phyloP scores from a whole-genome alignment of 1,140 invertebrate genomes.

The Dufourea novaeangliae region DNA sequence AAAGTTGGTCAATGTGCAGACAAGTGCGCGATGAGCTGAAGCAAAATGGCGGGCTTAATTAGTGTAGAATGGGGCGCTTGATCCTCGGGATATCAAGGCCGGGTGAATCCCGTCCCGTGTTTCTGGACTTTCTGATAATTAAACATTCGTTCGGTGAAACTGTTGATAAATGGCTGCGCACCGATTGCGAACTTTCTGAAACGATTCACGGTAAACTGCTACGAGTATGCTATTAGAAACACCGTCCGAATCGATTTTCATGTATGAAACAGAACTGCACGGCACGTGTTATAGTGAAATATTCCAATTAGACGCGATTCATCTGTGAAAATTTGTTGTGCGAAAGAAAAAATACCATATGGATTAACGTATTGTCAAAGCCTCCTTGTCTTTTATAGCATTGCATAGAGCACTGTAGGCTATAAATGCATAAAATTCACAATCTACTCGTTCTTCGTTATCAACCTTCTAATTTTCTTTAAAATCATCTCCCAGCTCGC shows the following conservation, averaged over 20 bases:
- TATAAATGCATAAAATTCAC: too few species aligned
- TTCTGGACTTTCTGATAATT: slow-evolving; percentile 11
- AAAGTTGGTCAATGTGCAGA: slow-evolving; percentile 41
- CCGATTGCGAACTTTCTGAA: neutral
- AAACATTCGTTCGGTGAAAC: neutral
- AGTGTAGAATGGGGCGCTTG: neutral
- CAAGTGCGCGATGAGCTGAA: neutral
- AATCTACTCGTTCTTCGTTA: too few species aligned
- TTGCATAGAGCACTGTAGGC: too few species aligned
- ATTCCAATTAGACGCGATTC: too few species aligned
- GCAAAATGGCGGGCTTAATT: slow-evolving; percentile 28
- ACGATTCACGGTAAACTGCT: neutral
- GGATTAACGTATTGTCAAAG: too few species aligned
- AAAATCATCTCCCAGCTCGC: too few species aligned
- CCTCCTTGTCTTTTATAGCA: too few species aligned
- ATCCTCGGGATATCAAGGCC: slow-evolving; percentile 15
- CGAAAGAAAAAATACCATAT: too few species aligned
- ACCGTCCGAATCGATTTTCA: neutral
- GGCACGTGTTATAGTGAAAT: neutral
- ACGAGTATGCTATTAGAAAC: too few species aligned
- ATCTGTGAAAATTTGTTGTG: too few species aligned
- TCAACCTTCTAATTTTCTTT: too few species aligned
- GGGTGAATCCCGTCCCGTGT: neutral
- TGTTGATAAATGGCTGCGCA: neutral
- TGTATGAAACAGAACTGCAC: neutral